A percentile compares a stretch with the other conserved stretches of the same genome.
Conservation (phyloP, 2,888 invertebrate species). For the Eucera pruinosa region DNA sequence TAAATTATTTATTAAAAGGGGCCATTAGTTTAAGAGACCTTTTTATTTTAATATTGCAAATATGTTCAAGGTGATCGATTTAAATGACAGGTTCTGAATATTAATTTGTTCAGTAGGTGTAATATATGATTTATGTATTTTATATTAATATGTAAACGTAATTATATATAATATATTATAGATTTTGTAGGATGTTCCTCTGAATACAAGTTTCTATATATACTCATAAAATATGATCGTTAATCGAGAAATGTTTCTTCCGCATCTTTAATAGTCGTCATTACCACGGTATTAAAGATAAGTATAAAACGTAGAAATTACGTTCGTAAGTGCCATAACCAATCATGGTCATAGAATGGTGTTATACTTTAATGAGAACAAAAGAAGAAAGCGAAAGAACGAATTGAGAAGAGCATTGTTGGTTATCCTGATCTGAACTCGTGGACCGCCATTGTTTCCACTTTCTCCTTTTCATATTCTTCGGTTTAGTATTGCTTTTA, state of each 20-base stretch:
- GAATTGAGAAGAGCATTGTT: slow-evolving; percentile 21
- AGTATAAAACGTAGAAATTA: background rate
- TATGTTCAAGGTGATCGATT: too few species aligned
- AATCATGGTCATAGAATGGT: background rate
- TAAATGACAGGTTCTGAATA: too few species aligned
- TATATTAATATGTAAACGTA: too few species aligned
- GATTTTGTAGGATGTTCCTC: background rate
- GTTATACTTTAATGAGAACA: slow-evolving; percentile 9
- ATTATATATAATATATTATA: background rate
- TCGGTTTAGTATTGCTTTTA: slow-evolving; percentile 13
- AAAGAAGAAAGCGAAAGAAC: slow-evolving; percentile 11
- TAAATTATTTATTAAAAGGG: too few species aligned
- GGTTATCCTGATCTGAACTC: slow-evolving; percentile 24
- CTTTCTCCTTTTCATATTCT: slow-evolving; percentile 35
- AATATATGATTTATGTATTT: too few species aligned
- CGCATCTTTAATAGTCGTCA: background rate
- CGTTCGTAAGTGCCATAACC: background rate
- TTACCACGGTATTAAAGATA: background rate
- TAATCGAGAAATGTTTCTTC: background rate
- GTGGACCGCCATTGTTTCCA: slow-evolving; percentile 26
- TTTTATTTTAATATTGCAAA: too few species aligned
- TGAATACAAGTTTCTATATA: background rate
- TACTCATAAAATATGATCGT: background rate
- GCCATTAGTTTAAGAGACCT: too few species aligned
- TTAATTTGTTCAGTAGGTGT: too few species aligned